Evolutionary conservation across 1,140 invertebrate species (phyloP), one percentile per base, ranked within the genome.

Genomic region (Vanessa atalanta): DNA sequence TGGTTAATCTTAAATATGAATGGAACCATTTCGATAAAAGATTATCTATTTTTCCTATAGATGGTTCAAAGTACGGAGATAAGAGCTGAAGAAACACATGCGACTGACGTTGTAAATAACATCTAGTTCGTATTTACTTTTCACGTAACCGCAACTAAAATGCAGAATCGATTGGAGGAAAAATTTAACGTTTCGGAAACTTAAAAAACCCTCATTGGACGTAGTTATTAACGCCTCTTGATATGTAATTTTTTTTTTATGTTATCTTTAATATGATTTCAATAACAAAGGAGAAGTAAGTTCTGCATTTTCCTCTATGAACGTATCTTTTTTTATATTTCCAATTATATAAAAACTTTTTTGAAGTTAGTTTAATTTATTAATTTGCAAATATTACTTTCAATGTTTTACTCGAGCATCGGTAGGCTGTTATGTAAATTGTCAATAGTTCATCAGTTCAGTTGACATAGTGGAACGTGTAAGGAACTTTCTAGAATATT

Each of bases 361-460:
- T 43, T 43, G 0, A 11, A 11, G 7, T 9, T 43, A 43, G 1
- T 43, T 43, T 43, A 43, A 43, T 9, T 43, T 50, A 50, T n/a
- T 15, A 1, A 0, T 50, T 50, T n/a, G 48, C 9, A 43, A 43
- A 50, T 50, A 15, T 9, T 55, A 3, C 53, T 57, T 23, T 11
- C 16, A 23, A 57, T 7, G 12, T 13, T 23, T 16, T 57, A 11
- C 13, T 57, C 53, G 26, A 57, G 20, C 16, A 57, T 48, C 16
- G 8, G 53, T 53, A 23, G 8, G 53, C 53, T 23, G 20, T 57
- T 57, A 57, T 57, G 53, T 57, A 57, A 57, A 57, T 23, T 57
- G 53, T 57, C 53, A 57, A 57, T 57, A 57, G 20, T 57, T 57
- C 53, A 57, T 57, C 23, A 57, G 16, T 57, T 57, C 53, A 57